A percentile compares a stretch with the other conserved stretches of the same genome.
These are phyloP conservation scores for Myripristis murdjan DNA, from an alignment of 2,797 vertebrate genomes.

Conservation along the genomic window DNA sequence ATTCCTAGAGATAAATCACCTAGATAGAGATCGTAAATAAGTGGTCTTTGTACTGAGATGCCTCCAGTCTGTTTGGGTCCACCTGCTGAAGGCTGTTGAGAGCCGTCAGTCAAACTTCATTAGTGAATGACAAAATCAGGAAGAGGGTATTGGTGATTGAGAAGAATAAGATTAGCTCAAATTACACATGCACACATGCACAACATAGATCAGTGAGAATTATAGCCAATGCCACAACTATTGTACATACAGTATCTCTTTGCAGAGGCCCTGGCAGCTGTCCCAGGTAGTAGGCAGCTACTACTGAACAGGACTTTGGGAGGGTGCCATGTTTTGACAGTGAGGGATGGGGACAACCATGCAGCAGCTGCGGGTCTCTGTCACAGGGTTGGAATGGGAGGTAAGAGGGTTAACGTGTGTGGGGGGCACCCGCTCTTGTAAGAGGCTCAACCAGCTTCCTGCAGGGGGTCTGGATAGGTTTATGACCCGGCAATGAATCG, in stretches of 20 bases:
- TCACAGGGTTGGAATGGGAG: constrained; percentile 61
- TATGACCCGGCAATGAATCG: constrained; percentile 69
- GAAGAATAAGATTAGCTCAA: constrained; percentile 4
- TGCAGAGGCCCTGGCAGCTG: constrained; percentile 59
- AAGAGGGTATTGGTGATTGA: constrained; percentile 20
- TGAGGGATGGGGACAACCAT: constrained; percentile 71
- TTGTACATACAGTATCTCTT: constrained; percentile 68
- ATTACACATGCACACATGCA: constrained; percentile 16
- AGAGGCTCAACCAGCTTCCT: constrained; percentile 68
- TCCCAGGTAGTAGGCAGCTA: constrained; percentile 65
- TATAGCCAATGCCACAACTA: constrained; percentile 58
- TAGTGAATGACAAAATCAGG: constrained; percentile 17
- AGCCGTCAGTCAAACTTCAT: constrained; percentile 27
- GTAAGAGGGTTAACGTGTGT: constrained; percentile 60
- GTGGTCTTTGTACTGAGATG: constrained; percentile 70
- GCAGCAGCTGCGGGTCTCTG: constrained; percentile 82
- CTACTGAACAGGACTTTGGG: constrained; percentile 65
- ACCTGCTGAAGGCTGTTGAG: constrained; percentile 30
- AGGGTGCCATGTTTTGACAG: constrained; percentile 73
- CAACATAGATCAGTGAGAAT: constrained; percentile 56
- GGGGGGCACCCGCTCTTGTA: constrained; percentile 49
- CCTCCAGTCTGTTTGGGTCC: constrained; percentile 28
- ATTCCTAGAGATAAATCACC: constrained; percentile 58
- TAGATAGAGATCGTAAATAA: constrained; percentile 67
- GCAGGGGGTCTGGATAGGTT: constrained; percentile 72